These are phyloP conservation scores for Ormyrus rosae DNA, from an alignment of 2,888 invertebrate genomes.

Conservation along the genomic window DNA sequence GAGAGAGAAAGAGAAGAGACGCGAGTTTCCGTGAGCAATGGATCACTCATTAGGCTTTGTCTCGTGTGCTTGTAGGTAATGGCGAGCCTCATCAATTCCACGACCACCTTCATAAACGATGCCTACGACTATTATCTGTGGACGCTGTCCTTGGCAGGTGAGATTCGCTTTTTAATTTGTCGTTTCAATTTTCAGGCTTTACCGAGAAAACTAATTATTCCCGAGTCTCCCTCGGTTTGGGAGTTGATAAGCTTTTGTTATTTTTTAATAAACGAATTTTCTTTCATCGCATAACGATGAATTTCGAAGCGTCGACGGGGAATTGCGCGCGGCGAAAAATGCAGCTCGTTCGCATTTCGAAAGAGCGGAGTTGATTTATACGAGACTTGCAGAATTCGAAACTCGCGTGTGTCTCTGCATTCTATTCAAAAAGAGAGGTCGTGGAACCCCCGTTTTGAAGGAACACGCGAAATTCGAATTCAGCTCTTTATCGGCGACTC, in stretches of 20 bases:
- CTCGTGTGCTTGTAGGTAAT: slow-evolving; percentile 67
- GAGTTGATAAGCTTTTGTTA: no score
- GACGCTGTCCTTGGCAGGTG: slow-evolving; percentile 87
- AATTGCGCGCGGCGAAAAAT: no score
- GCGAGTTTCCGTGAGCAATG: no score
- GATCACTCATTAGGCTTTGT: no score
- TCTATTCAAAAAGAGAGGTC: not conserved
- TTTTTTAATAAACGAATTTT: no score
- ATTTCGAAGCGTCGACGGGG: no score
- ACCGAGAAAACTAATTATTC: no score
- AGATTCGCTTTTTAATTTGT: not conserved
- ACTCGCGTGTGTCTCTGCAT: slow-evolving; percentile 5
- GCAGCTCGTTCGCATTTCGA: not conserved
- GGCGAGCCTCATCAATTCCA: slow-evolving; percentile 73
- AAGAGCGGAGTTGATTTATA: not conserved
- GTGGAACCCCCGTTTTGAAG: slow-evolving; percentile 2
- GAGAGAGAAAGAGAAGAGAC: no score
- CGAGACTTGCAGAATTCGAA: slow-evolving; percentile 19
- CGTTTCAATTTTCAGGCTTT: no score
- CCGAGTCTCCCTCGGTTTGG: no score
- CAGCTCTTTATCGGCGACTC: not conserved
- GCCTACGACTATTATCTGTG: slow-evolving; percentile 85
- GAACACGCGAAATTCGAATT: not conserved
- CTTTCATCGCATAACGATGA: no score
- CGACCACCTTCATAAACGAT: slow-evolving; percentile 71